Evolutionary conservation across 2,113 vertebrate genomes (phyloP), one percentile per base, ranked within the genome.

Genomic region (Felis catus): DNA sequence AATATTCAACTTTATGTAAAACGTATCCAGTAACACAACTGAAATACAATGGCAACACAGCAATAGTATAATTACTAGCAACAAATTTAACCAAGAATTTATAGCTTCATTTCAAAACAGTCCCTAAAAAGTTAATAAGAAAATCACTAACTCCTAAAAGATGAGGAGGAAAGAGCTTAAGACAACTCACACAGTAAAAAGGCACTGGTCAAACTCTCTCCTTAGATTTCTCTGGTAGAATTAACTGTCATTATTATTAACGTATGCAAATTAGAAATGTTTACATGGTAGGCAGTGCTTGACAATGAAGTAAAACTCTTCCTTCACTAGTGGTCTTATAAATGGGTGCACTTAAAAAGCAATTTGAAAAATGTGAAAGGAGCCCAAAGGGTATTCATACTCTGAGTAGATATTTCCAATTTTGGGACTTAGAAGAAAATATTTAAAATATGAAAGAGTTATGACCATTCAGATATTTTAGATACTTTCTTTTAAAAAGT

Each of bases 371-470:
- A 51, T 36, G 27, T 85, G 21, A 94, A 88, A 76, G 48, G 27
- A 89, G 18, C 10, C 15, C 7, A 68, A 80, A 73, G 84, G 33
- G 21, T 90, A 90, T 16, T 90, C 45, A 82, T 45, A 63, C 5
- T 82, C 33, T 71, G 19, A 87, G 74, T 55, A 95, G 91, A 55
- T 80, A 86, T 36, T 94, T 78, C 15, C 31, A 92, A 71, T 71
- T 71, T 70, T 2, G 15, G n/a, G 36, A 71, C 33, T 16, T 83
- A 58, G n/a, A 95, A 86, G 19, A 86, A 95, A 73, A 78, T 78
- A 90, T 55, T 93, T 87, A 82, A 96, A 96, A 91, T 41, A 96
- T 51, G 19, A 76, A 93, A 82, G 66, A 65, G n/a, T 25, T 84
- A 48, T 11, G 25, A 82, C 25, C 25, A 82, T 78, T 87, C 68